Conservation (phyloP, 2,113 vertebrate species). For the Castor canadensis region DNA sequence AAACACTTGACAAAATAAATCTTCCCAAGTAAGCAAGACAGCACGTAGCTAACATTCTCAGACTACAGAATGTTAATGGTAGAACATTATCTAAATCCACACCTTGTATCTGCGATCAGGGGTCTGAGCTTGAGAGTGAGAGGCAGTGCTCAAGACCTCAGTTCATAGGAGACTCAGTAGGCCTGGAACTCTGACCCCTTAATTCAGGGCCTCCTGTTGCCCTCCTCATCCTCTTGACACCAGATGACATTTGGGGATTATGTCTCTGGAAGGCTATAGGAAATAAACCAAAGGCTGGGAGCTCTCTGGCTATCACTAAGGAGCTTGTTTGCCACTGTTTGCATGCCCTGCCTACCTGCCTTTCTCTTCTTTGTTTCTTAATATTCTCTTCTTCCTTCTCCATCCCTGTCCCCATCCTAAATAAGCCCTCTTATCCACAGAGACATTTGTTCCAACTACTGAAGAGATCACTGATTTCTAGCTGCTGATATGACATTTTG, state of each 20-base stretch:
- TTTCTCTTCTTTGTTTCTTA: background rate
- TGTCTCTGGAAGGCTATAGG: background rate
- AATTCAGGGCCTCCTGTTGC: background rate
- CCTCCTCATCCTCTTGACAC: background rate
- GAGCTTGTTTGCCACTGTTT: background rate
- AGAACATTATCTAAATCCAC: background rate
- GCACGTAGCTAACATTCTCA: background rate
- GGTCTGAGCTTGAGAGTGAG: background rate
- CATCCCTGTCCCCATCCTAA: background rate
- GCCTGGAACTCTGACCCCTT: background rate
- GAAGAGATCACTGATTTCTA: background rate
- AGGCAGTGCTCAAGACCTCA: background rate
- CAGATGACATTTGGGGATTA: background rate
- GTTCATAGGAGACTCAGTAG: background rate
- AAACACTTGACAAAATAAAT: background rate
- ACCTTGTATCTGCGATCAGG: background rate
- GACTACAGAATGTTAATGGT: background rate
- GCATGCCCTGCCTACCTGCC: background rate
- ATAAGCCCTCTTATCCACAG: background rate
- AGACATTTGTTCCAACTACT: background rate
- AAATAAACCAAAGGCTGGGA: background rate
- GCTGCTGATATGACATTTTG: background rate
- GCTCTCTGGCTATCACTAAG: background rate
- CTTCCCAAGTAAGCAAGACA: background rate
- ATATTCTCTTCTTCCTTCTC: too few relatives aligned